These are phyloP conservation scores for Manis pentadactyla DNA, from an alignment of 2,797 vertebrate genomes.

Conservation along the genomic window DNA sequence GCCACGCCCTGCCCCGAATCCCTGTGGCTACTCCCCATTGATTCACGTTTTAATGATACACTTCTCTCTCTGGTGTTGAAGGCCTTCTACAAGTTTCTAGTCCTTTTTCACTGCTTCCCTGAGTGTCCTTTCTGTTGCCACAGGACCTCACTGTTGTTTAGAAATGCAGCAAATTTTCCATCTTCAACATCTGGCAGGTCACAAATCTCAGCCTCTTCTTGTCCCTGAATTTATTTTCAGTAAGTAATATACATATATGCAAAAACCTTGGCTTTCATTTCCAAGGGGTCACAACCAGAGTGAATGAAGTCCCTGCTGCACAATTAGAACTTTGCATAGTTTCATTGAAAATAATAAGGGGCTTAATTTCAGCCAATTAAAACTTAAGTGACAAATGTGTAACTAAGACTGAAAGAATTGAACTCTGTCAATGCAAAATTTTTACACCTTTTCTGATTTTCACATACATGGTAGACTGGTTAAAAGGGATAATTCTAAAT, in stretches of 20 bases:
- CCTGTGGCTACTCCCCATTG: background rate
- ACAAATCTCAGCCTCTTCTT: background rate
- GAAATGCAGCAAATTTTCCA: background rate
- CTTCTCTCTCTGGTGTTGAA: background rate
- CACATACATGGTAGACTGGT: background rate
- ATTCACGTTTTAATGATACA: background rate
- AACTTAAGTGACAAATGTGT: conserved; percentile 27
- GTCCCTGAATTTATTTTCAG: background rate
- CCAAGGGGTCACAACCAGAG: background rate
- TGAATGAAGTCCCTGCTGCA: background rate
- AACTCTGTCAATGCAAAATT: background rate
- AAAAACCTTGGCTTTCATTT: background rate
- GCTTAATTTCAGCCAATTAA: conserved; percentile 27
- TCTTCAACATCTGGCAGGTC: background rate
- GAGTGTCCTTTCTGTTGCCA: background rate
- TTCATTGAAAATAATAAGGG: conserved; percentile 4
- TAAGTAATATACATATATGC: background rate
- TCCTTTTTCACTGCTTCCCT: background rate
- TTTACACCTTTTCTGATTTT: conserved; percentile 51
- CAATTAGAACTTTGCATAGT: background rate
- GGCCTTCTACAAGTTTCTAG: background rate
- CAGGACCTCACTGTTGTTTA: background rate
- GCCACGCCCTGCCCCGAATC: background rate
- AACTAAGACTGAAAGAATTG: background rate
- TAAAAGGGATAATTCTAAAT: background rate